Percentiles rank a stretch among this genome's conserved stretches.
These are phyloP conservation scores for Trissolcus brochymenae DNA, from an alignment of 2,888 invertebrate species.

Conservation along the genomic window DNA sequence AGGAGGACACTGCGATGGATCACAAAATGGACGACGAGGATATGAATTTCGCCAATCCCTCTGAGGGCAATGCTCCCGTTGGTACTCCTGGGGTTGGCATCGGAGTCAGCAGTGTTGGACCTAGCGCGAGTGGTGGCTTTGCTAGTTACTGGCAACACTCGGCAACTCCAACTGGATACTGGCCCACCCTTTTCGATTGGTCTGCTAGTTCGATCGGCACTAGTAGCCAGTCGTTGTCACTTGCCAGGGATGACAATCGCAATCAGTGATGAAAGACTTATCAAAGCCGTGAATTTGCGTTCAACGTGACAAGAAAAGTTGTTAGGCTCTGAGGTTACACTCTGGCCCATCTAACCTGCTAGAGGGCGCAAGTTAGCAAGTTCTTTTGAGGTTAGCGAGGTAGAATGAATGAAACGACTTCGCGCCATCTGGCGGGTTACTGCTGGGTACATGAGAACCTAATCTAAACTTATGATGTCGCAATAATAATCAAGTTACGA, in stretches of 20 bases:
- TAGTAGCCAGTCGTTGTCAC: slow-evolving; percentile 67
- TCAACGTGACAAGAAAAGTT: slow-evolving; percentile 30
- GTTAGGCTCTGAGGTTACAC: too few species aligned
- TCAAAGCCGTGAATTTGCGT: slow-evolving; percentile 49
- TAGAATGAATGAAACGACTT: too few species aligned
- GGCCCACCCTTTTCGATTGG: slow-evolving; percentile 75
- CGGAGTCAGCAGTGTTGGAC: slow-evolving; percentile 62
- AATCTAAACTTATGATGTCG: too few species aligned
- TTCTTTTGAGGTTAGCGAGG: too few species aligned
- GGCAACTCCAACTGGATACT: slow-evolving; percentile 70
- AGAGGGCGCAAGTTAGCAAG: too few species aligned
- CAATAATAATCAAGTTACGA: too few species aligned
- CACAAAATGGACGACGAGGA: slow-evolving; percentile 66
- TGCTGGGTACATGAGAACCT: too few species aligned
- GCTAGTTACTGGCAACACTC: slow-evolving; percentile 74
- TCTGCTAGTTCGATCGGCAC: slow-evolving; percentile 69
- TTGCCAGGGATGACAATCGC: slow-evolving; percentile 69
- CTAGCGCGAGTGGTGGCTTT: slow-evolving; percentile 64
- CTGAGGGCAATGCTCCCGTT: slow-evolving; percentile 15
- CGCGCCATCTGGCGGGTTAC: too few species aligned
- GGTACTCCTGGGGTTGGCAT: slow-evolving; percentile 61
- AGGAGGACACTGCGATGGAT: slow-evolving; percentile 72
- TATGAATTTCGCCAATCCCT: slow-evolving; percentile 40
- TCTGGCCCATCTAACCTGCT: too few species aligned
- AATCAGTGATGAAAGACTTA: slow-evolving; percentile 60